Base-by-base conservation (phyloP, 2,797 vertebrate genomes). In the Oryzias dopingdopingensis region DNA sequence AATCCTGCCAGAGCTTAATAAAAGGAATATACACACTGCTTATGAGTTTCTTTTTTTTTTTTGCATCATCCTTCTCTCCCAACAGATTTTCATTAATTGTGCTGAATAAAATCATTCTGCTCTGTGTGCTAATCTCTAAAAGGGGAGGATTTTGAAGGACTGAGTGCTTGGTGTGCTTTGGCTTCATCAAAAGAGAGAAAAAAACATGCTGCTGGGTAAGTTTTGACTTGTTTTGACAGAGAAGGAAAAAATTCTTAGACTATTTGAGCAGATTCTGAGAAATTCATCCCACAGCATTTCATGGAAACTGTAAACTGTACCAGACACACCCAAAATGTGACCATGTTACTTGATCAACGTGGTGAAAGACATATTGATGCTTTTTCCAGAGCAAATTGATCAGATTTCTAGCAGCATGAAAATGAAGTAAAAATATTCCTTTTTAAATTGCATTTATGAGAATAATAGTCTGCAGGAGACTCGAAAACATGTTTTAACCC, bases 301-400 rank as follows among this genome's bases (percentile, higher is more conserved):
- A 67, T 62, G 62, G 75, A 61, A 79, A 72, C 70, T 56, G 66
- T 44, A 56, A 60, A 67, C 59, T 62, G 64, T 58, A 59, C 13
- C 24, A 76, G 82, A 85, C 83, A 81, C 81, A 78, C 86, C 86
- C 88, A 12, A 13, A 37, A 37, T 12, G 32, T 4, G 32, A 37
- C 32, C 32, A 13, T 12, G 32, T 37, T 37, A 37, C 32, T 37
- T 37, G 32, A 37, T 37, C 32, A 37, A 37, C 10, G 12, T 12
- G 32, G 32, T 12, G 7, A 32, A 32, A 32, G 8, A 63, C 46
- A 17, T 22, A 41, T 71, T 52, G 43, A 57, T 68, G 52, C 68
- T 37, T 58, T 69, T 66, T 65, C 57, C 65, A 52, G 54, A 69
- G 64, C n/a, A 67, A 69, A 59, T 8, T 44, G 18, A 62, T 65